phyloP scores from a whole-genome alignment of 2,888 invertebrate genomes.

The Tricholauxania praeusta region DNA sequence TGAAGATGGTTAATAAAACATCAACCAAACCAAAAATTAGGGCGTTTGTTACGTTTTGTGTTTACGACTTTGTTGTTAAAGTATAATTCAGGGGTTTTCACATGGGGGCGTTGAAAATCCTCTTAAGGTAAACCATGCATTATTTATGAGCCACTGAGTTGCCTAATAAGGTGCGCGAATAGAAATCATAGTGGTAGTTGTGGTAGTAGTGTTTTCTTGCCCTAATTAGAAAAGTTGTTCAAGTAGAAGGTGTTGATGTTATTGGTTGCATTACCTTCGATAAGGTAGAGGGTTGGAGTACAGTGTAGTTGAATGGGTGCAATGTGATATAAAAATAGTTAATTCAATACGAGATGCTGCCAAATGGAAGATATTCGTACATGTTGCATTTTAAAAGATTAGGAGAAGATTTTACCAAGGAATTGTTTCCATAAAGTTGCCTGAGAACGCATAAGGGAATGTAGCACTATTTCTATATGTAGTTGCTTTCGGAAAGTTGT shows the following conservation, averaged over 20 bases:
- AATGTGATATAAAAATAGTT: too few relatives aligned
- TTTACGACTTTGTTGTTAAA: constrained; percentile 30
- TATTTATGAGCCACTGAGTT: constrained; percentile 51
- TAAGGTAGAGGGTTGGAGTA: not conserved
- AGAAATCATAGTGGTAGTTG: not conserved
- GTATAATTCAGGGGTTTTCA: constrained; percentile 18
- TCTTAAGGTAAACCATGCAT: constrained; percentile 59
- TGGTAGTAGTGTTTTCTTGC: not conserved
- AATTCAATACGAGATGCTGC: too few relatives aligned
- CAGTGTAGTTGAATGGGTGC: not conserved
- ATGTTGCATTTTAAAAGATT: too few relatives aligned
- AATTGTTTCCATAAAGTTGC: too few relatives aligned
- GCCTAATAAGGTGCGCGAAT: constrained; percentile 36
- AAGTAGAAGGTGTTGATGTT: constrained; percentile 29
- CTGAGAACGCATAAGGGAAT: too few relatives aligned
- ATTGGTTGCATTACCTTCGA: not conserved
- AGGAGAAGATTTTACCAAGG: too few relatives aligned
- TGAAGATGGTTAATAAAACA: constrained; percentile 60
- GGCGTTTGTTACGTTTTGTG: constrained; percentile 52
- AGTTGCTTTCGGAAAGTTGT: too few relatives aligned
- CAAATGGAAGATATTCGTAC: too few relatives aligned
- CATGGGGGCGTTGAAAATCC: constrained; percentile 57
- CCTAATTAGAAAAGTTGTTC: constrained; percentile 30
- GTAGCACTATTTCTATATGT: too few relatives aligned
- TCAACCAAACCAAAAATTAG: constrained; percentile 49